Conservation (phyloP, 2,113 vertebrate genomes). For the Xiphophorus maculatus region DNA sequence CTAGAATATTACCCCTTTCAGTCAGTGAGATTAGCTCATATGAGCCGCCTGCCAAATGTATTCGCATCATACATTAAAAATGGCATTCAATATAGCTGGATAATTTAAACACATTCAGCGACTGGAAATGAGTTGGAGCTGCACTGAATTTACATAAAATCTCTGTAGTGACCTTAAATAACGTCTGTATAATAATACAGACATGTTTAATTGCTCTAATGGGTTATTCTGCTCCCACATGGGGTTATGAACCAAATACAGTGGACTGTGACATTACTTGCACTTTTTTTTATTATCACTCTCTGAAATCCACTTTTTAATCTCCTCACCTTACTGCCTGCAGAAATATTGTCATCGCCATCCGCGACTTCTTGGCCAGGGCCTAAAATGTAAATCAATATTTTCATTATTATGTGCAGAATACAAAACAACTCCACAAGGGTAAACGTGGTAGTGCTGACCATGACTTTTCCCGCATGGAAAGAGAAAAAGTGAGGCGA, state of each 20-base stretch:
- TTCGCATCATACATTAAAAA: constrained; percentile 63
- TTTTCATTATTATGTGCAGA: constrained; percentile 69
- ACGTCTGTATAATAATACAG: constrained; percentile 1
- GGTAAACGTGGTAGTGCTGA: constrained; percentile 53
- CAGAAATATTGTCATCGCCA: constrained; percentile 73
- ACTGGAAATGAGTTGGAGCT: constrained; percentile 25
- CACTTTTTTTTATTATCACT: constrained; percentile 23
- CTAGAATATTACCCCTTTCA: constrained; percentile 42
- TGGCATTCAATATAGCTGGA: constrained; percentile 49
- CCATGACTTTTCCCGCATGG: constrained; percentile 47
- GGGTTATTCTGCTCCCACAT: constrained; percentile 24
- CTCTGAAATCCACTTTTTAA: constrained; percentile 66
- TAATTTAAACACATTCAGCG: constrained; percentile 56
- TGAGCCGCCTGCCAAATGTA: constrained; percentile 49
- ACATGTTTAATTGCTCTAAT: constrained; percentile 7
- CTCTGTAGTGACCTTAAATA: constrained; percentile 40
- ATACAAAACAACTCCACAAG: constrained; percentile 63
- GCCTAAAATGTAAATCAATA: constrained; percentile 76
- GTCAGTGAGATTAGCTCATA: constrained; percentile 34
- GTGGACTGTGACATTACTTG: constrained; percentile 32
- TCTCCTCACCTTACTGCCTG: constrained; percentile 71
- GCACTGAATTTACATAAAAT: constrained; percentile 52
- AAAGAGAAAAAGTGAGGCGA: constrained; percentile 12
- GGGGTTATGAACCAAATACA: constrained; percentile 22
- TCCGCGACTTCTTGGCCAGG: constrained; percentile 43